Evolutionary conservation across 2,113 vertebrate species (phyloP).

Genomic region (Buteo buteo): DNA sequence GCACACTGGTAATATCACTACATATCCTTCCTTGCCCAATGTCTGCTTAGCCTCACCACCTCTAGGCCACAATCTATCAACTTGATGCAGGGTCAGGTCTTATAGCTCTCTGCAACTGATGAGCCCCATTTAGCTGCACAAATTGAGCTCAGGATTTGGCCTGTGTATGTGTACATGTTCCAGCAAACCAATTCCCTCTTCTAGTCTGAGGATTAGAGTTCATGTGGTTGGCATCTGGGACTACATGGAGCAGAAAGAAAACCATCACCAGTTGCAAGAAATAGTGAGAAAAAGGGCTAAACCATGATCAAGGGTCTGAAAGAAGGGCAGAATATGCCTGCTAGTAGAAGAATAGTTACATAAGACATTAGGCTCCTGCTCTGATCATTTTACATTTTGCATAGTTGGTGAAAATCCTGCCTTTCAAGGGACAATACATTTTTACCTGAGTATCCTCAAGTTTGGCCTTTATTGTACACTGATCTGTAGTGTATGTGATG

Average conservation of each 20-base stretch:
- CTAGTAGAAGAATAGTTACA: not conserved
- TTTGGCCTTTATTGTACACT: not conserved
- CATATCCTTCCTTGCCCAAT: not conserved
- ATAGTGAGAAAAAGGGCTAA: not conserved
- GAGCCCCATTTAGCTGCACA: not conserved
- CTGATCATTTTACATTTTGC: not conserved
- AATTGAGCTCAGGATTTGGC: not conserved
- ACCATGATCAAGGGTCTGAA: not conserved
- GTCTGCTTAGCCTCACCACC: not conserved
- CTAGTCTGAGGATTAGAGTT: not conserved
- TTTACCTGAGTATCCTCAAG: not conserved
- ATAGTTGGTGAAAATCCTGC: not conserved
- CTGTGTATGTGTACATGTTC: not conserved
- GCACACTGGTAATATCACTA: not conserved
- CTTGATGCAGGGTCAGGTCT: not conserved
- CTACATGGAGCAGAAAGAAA: not conserved
- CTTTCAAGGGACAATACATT: not conserved
- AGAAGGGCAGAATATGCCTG: not conserved
- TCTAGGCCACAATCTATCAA: not conserved
- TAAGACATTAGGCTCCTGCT: not conserved
- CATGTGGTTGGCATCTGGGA: not conserved
- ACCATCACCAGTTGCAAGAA: not conserved
- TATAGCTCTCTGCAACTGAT: not conserved
- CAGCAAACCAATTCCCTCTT: not conserved
- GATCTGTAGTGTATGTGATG: not conserved